Conservation (phyloP, 2,113 vertebrate species). For the Plectropomus leopardus region DNA sequence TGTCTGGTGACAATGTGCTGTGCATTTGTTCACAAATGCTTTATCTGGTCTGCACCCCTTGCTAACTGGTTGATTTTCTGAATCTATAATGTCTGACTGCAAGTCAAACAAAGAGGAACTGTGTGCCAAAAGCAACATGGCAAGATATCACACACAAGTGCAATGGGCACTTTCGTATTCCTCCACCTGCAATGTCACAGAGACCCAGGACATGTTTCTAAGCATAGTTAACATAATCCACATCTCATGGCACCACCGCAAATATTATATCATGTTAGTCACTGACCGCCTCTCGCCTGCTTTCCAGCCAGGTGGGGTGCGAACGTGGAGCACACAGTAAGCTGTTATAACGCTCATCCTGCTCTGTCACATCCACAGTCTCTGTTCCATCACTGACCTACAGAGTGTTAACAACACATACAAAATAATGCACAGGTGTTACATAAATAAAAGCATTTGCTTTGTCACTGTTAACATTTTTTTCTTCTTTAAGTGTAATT, state of each 20-base stretch:
- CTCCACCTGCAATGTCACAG: slow-evolving; percentile 5
- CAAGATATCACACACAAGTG: slow-evolving; percentile 37
- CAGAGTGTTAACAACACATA: slow-evolving; percentile 15
- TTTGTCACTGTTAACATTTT: neutral
- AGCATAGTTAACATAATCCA: slow-evolving; percentile 25
- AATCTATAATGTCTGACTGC: neutral
- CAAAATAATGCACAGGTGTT: neutral
- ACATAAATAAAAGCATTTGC: neutral
- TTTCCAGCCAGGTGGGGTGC: slow-evolving; percentile 86
- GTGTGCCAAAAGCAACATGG: slow-evolving; percentile 60
- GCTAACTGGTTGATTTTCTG: slow-evolving; percentile 10
- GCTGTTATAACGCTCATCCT: slow-evolving; percentile 68
- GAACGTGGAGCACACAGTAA: slow-evolving; percentile 41
- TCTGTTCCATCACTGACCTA: slow-evolving; percentile 41
- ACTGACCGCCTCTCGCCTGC: slow-evolving; percentile 83
- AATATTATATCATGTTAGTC: slow-evolving; percentile 33
- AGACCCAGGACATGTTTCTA: slow-evolving; percentile 2
- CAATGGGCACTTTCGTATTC: slow-evolving; percentile 15
- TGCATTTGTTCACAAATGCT: slow-evolving; percentile 29
- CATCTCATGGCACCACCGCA: slow-evolving; percentile 1
- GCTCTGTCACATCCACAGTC: slow-evolving; percentile 67
- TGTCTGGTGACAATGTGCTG: slow-evolving; percentile 13
- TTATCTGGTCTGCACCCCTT: slow-evolving; percentile 19
- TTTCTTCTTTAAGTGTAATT: too few species aligned
- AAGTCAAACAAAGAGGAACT: slow-evolving; percentile 36